Evolutionary conservation across 2,888 invertebrate genomes (phyloP).

Genomic region (Coremacera marginata): DNA sequence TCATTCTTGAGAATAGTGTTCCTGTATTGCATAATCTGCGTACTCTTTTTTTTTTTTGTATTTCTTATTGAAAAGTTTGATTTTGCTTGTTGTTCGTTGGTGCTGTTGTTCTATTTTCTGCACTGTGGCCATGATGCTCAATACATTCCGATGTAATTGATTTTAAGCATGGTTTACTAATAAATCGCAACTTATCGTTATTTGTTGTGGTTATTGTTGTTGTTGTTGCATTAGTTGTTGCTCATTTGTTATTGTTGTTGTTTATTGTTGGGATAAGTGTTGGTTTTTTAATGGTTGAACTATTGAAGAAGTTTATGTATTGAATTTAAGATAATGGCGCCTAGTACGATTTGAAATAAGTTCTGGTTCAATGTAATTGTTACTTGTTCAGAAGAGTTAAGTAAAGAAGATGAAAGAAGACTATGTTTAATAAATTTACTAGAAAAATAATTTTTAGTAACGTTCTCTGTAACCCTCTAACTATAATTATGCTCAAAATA

Average conservation of each 20-base stretch:
- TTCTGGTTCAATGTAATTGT: conserved; percentile 30
- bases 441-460: too few relatives aligned
- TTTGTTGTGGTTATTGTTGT: conserved; percentile 52
- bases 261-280: conserved; percentile 5
- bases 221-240: neutral
- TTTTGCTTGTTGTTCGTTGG: neutral
- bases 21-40: conserved; percentile 38
- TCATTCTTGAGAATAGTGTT: conserved; percentile 19
- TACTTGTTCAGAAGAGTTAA: too few relatives aligned
- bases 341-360: too few relatives aligned
- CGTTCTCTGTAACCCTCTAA: too few relatives aligned
- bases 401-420: too few relatives aligned
- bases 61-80: neutral
- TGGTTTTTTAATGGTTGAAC: conserved; percentile 18
- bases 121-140: neutral
- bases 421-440: too few relatives aligned
- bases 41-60: conserved; percentile 36
- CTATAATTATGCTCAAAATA: too few relatives aligned
- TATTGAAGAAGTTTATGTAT: conserved; percentile 25
- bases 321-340: neutral
- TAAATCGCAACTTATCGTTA: conserved; percentile 67
- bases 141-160: conserved; percentile 68
- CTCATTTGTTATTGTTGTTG: conserved; percentile 32
- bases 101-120: neutral
- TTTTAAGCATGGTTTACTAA: conserved; percentile 65